Base-by-base conservation (phyloP, 2,888 invertebrate species). In the Callyntrura sp. region DNA sequence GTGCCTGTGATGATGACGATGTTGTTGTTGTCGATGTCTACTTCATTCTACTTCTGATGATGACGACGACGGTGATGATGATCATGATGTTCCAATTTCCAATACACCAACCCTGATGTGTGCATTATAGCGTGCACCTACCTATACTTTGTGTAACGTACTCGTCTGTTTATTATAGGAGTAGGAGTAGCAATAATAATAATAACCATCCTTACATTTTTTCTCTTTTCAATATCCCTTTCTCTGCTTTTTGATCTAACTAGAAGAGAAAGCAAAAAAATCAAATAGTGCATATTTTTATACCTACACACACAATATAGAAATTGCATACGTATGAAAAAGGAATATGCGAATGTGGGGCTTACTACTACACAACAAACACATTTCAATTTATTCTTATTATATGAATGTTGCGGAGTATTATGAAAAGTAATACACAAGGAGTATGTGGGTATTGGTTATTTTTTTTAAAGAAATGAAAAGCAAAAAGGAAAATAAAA, bases 271-370 rank as follows among this genome's bases (percentile, higher is more conserved):
- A 17, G 20, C 28, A 70, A 43, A 43, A 57, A 85, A 85, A 78
- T 85, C 85, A 85, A 85, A 78, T 65, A 78, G 25, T 78, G 48
- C 78, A 65, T 85, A 28, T 73, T 43, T 17, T 68, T n/a, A 35
- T 65, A 28, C 28, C 12, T 65, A 28, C 28, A 12, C 35, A 11
- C 12, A 48, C 48, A 73, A 9, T 14, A 73, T 73, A 20, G 20
- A 48, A 51, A 51, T 51, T 76, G 76, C 25, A 76, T 51, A 14
- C 51, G 48, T 76, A 76, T 60, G 81, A 62, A 81, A 62, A 81
- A 55, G 23, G 14, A 23, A 14, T 23, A 14, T 51, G 43, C 11
- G 35, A 35, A 20, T 78, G 51, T 76, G 48, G n/a, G 51, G 76
- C 60, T 11, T 81, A n/a, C n/a, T 62, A 62, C n/a, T 79, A 11